Conservation (phyloP, 2,113 vertebrate species). For the Rhabdornis inornatus region DNA sequence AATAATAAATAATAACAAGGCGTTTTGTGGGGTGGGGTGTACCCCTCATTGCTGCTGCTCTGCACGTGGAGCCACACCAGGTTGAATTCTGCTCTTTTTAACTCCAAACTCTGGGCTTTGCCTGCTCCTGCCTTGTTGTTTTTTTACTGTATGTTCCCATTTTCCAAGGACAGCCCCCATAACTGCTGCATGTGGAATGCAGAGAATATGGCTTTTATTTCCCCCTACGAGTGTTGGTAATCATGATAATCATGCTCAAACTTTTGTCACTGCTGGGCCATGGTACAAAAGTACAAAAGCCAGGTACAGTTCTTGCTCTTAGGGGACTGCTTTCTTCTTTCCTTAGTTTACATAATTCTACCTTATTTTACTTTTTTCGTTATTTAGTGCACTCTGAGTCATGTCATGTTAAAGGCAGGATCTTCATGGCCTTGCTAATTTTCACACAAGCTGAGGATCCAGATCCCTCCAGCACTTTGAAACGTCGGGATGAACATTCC, state of each 20-base stretch:
- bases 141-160: background rate
- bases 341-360: background rate
- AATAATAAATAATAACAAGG: background rate
- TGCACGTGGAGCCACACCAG: background rate
- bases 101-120: background rate
- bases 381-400: background rate
- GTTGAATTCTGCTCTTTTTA: background rate
- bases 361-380: background rate
- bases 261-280: background rate
- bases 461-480: background rate
- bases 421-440: background rate
- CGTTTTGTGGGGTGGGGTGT: background rate
- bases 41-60: background rate
- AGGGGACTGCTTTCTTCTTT: background rate
- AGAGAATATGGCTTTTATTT: background rate
- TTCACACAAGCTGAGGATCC: background rate
- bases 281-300: background rate
- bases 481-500: background rate
- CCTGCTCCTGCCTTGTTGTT: background rate
- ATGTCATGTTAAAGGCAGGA: background rate
- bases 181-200: background rate
- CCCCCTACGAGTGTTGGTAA: background rate
- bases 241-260: accelerated
- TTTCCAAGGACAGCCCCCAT: background rate
- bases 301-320: background rate